These are phyloP conservation scores for Acanthochromis polyacanthus DNA, from an alignment of 2,113 vertebrate genomes.

Conservation along the genomic window DNA sequence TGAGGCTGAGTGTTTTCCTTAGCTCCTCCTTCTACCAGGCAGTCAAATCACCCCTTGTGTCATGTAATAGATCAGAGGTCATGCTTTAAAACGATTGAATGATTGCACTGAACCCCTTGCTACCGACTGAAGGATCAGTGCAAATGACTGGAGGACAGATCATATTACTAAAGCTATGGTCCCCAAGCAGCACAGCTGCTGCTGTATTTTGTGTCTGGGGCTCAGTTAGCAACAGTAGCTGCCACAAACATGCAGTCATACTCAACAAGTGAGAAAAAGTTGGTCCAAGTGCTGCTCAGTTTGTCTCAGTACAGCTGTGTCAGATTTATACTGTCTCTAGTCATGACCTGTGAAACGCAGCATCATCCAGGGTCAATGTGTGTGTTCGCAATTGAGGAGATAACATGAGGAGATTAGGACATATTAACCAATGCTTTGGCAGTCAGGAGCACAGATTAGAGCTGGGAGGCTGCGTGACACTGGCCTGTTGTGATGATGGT, in stretches of 20 bases:
- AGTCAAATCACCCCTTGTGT: neutral
- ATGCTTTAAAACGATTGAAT: conserved; percentile 52
- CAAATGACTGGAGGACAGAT: conserved; percentile 34
- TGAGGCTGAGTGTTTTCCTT: neutral
- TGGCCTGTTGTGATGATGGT: conserved; percentile 51
- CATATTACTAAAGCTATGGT: conserved; percentile 37
- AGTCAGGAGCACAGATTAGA: conserved; percentile 64
- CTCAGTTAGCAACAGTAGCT: conserved; percentile 26
- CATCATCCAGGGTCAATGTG: conserved; percentile 43
- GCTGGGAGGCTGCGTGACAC: conserved; percentile 57
- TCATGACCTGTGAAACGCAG: conserved; percentile 42
- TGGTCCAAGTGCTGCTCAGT: conserved; percentile 5
- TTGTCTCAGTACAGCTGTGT: conserved; percentile 7
- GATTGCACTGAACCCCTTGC: conserved; percentile 41
- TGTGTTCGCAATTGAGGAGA: conserved; percentile 49
- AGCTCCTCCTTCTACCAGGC: neutral
- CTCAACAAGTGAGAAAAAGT: conserved; percentile 31
- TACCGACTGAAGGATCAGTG: conserved; percentile 45
- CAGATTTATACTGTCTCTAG: conserved; percentile 41
- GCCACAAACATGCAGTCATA: conserved; percentile 14
- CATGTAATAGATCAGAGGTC: conserved; percentile 36
- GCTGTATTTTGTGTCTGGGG: conserved; percentile 36
- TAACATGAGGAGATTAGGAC: conserved; percentile 60
- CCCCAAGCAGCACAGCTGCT: conserved; percentile 33
- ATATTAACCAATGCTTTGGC: conserved; percentile 65